Base-by-base conservation (phyloP, 2,888 invertebrate genomes). In the Papilio demoleus region DNA sequence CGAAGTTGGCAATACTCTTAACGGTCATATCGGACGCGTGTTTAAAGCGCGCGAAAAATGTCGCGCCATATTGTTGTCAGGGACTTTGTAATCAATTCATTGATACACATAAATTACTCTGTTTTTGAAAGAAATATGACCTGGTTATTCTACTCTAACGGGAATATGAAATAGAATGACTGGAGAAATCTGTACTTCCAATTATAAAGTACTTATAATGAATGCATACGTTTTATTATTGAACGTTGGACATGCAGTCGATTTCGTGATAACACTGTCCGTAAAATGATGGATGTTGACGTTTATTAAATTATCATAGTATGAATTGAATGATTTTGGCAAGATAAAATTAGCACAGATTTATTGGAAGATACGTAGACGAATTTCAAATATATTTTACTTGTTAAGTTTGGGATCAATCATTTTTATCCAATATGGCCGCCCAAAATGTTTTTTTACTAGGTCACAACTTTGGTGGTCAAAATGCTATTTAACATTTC, bases 1-100 rank as follows among this genome's bases (percentile, higher is more conserved):
- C n/a, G 19, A 61, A 61, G 40, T 67, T 67, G 62, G 62, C 45
- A 67, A 67, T 67, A 61, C 61, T 40, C 53, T 60, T 27, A 38
- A 22, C 31, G 27, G 61, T 27, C 50, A 61, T 53, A 22, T 42
- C 53, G 40, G 40, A 67, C 31, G 53, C 31, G n/a, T 0, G 8
- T n/a, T 53, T 3, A 40, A 14, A 59, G 66, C 47, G 66, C 59
- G 66, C 47, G 60, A 66, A 66, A 53, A 38, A 24, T 12, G 56
- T 66, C 17, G 36, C 59, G 34, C n/a, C 17, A 22, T 19, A 31
- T 24, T 45, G 19, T 45, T 65, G 22, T 22, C 19, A 58, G 19
- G 1, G 12, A 11, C 59, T 65, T 65, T 59, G 36, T 12, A 36
- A 65, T 45, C 34, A 1, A 22, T 34, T 31, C 6, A 4, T 6